Base-by-base conservation (phyloP, 2,797 vertebrate genomes). In the Brachyrhaphis roseni region DNA sequence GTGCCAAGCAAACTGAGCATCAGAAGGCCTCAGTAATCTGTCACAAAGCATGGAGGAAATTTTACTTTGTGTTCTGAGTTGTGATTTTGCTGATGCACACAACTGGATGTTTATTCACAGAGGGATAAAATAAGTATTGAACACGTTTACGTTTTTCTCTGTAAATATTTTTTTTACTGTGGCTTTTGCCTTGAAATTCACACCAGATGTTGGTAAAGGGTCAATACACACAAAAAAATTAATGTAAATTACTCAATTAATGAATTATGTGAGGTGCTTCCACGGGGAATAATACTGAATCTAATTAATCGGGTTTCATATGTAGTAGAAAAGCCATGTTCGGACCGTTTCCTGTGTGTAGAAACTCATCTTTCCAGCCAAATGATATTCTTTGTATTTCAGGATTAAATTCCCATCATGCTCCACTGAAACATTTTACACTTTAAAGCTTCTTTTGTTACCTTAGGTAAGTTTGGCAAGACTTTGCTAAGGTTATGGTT, bases 1-100 rank as follows among this genome's bases (percentile, higher is more conserved):
- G 49, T 51, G 49, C 20, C 83, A 80, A 88, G 80, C 82, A 83
- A 76, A 79, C 57, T 79, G 53, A 78, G 76, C 82, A 80, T 84
- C 82, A 84, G 64, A 72, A 73, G 3, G 3, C 8, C 74, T 76
- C 36, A 79, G 78, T 76, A 66, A 74, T 85, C 82, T 88, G 77
- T 84, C 77, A 86, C 84, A 83, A 88, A 28, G 1, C 26, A 45
- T 75, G 39, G 4, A 4, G 5, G 41, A 59, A 28, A 8, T 57
- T 57, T 5, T 0, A 23, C 12, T 36, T 6, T 66, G 18, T 39
- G 18, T 66, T 23, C 34, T 39, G 62, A 66, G 34, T 20, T 64
- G 31, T 36, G 59, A 64, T 18, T 39, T 66, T 66, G 62, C 62
- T 23, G 34, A 36, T 39, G 62, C 2, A 18, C 2, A 18, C 62